Conservation (phyloP, 2,797 vertebrate genomes). For the Margarornis squamiger region DNA sequence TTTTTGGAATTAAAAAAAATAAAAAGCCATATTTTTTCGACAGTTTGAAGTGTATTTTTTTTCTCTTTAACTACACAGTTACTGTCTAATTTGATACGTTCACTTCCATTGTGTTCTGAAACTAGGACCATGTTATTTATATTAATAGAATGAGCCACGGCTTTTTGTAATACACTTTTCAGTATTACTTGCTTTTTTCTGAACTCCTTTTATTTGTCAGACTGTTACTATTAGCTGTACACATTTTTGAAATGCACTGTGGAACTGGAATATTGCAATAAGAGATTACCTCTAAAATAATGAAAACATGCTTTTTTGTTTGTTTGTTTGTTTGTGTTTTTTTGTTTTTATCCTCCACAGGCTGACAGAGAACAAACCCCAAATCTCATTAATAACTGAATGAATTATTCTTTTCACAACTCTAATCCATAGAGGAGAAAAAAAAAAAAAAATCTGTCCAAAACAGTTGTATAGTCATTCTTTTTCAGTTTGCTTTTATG, state of each 20-base stretch:
- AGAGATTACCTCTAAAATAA: constrained; percentile 42
- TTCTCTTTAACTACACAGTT: background rate
- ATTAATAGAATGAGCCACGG: background rate
- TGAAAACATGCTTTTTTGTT: background rate
- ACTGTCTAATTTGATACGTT: background rate
- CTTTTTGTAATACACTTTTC: background rate
- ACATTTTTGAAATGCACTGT: background rate
- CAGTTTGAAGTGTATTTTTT: background rate
- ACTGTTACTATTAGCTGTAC: constrained; percentile 7
- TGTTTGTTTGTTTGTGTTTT: background rate
- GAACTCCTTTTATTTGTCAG: constrained; percentile 34
- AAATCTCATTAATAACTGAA: constrained; percentile 12
- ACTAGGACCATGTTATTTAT: background rate
- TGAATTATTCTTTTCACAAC: constrained; percentile 8
- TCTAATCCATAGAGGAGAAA: background rate
- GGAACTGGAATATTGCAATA: background rate
- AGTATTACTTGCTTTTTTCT: background rate
- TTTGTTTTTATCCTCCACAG: background rate
- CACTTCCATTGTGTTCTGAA: background rate
- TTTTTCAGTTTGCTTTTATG: background rate
- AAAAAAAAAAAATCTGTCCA: background rate
- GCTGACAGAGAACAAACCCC: background rate
- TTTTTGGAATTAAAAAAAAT: background rate
- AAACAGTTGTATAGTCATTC: background rate
- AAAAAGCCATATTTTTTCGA: background rate